phyloP scores from a whole-genome alignment of 1,140 invertebrate genomes.

The Tachypleus tridentatus region DNA sequence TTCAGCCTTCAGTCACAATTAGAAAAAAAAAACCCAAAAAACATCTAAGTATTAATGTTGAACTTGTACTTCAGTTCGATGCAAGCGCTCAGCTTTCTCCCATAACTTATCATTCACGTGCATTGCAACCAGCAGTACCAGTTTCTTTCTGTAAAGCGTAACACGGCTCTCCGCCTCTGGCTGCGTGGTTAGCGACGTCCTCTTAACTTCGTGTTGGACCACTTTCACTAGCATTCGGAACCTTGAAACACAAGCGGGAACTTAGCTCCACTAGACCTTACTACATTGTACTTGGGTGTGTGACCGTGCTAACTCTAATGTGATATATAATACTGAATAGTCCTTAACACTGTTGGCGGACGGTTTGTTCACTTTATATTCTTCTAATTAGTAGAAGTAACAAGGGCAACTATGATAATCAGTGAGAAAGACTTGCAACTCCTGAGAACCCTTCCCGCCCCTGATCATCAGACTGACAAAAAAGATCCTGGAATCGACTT shows the following conservation, averaged over 20 bases:
- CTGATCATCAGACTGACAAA: conserved; percentile 16
- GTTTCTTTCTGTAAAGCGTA: conserved; percentile 1
- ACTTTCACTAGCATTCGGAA: conserved; percentile 23
- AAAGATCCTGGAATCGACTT: conserved; percentile 16
- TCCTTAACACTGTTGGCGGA: neutral
- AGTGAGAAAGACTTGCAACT: conserved; percentile 26
- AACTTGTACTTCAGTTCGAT: too few species aligned
- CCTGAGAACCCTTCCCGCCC: conserved; percentile 17
- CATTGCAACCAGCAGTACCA: too few species aligned
- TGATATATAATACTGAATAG: too few species aligned
- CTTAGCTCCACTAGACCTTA: neutral
- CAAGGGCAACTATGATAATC: conserved; percentile 22
- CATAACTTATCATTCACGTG: too few species aligned
- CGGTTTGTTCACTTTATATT: neutral
- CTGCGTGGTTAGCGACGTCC: too few species aligned
- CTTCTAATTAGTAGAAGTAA: neutral
- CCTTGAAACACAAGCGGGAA: conserved; percentile 19
- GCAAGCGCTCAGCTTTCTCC: too few species aligned
- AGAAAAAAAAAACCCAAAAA: too few species aligned
- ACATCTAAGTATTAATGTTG: too few species aligned
- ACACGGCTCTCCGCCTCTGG: conserved; percentile 2
- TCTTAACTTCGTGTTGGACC: neutral
- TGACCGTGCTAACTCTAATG: too few species aligned
- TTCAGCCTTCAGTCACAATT: too few species aligned
- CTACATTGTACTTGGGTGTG: too few species aligned